Percentiles rank a stretch among this genome's conserved stretches.
phyloP scores from a whole-genome alignment of 2,113 vertebrate genomes.

The Spea multiplicata region DNA sequence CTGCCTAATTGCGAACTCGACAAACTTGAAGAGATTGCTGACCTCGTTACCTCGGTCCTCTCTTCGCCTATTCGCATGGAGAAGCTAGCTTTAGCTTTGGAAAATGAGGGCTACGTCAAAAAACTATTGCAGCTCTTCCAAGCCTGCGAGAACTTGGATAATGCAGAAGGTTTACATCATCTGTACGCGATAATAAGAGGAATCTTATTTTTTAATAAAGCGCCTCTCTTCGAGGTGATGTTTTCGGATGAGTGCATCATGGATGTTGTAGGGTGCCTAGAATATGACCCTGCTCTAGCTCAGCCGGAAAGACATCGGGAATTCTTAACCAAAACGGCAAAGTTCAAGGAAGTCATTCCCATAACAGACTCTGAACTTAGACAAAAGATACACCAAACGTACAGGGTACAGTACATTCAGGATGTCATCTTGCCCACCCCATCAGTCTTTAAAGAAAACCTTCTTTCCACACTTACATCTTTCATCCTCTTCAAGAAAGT shows the following conservation, averaged over 20 bases:
- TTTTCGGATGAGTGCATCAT: slow-evolving; percentile 99
- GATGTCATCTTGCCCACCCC: slow-evolving; percentile 98
- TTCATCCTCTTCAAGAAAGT: slow-evolving; percentile 99
- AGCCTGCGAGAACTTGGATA: slow-evolving; percentile 92
- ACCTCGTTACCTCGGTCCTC: slow-evolving; percentile 94
- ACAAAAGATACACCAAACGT: slow-evolving; percentile 99
- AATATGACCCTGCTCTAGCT: slow-evolving; percentile 93
- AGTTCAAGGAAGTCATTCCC: slow-evolving; percentile 98
- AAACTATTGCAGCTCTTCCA: slow-evolving; percentile 95
- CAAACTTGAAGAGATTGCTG: slow-evolving; percentile 95
- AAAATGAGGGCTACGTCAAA: slow-evolving; percentile 95
- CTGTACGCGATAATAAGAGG: slow-evolving; percentile 96
- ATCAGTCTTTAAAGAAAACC: slow-evolving; percentile 98
- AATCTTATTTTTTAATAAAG: slow-evolving; percentile 98
- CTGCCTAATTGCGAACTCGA: slow-evolving; percentile 89
- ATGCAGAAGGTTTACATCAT: slow-evolving; percentile 93
- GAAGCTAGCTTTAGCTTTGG: slow-evolving; percentile 91
- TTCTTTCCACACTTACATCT: slow-evolving; percentile 96
- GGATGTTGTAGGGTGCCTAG: slow-evolving; percentile 98
- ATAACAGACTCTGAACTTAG: slow-evolving; percentile 98
- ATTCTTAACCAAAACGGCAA: slow-evolving; percentile 98
- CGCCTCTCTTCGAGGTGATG: slow-evolving; percentile 97
- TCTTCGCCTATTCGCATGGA: slow-evolving; percentile 95
- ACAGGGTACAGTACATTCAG: slow-evolving; percentile 98
- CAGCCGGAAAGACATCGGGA: slow-evolving; percentile 94